A percentile compares a stretch with the other conserved stretches of the same genome.
Evolutionary conservation across 2,888 invertebrate genomes (phyloP).

Genomic region (Eilema depressum): DNA sequence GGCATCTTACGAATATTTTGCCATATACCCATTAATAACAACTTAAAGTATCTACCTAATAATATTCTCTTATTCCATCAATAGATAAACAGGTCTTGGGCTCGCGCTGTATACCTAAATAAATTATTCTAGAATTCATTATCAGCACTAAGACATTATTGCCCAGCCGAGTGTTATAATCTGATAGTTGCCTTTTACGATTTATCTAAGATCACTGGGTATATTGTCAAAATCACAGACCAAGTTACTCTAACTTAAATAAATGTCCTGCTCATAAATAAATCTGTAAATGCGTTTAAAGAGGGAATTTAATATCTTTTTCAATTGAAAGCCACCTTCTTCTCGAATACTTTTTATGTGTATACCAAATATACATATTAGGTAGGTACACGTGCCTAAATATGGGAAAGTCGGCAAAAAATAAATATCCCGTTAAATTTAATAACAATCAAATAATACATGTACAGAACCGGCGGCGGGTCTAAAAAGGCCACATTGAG

Average conservation of each 20-base stretch:
- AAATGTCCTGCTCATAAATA: neutral
- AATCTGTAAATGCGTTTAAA: neutral
- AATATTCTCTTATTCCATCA: neutral
- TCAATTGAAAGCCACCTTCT: neutral
- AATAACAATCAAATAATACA: no score
- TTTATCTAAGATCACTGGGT: neutral
- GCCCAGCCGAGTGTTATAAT: constrained; percentile 6
- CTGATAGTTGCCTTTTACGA: constrained; percentile 1
- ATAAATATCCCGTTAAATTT: no score
- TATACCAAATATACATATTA: no score
- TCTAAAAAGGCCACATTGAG: no score
- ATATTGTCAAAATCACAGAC: neutral
- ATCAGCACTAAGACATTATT: neutral
- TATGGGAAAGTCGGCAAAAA: no score
- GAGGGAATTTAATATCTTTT: neutral
- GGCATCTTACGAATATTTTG: no score
- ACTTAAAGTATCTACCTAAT: no score
- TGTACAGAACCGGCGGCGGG: no score
- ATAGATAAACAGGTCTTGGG: neutral
- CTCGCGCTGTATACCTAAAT: neutral
- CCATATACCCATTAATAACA: no score
- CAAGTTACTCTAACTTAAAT: neutral
- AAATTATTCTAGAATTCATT: neutral
- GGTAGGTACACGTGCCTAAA: no score
- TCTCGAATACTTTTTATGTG: neutral